Evolutionary conservation across 92 coral and sea anemone species (phyloP).

Genomic region (Ricordea florida): DNA sequence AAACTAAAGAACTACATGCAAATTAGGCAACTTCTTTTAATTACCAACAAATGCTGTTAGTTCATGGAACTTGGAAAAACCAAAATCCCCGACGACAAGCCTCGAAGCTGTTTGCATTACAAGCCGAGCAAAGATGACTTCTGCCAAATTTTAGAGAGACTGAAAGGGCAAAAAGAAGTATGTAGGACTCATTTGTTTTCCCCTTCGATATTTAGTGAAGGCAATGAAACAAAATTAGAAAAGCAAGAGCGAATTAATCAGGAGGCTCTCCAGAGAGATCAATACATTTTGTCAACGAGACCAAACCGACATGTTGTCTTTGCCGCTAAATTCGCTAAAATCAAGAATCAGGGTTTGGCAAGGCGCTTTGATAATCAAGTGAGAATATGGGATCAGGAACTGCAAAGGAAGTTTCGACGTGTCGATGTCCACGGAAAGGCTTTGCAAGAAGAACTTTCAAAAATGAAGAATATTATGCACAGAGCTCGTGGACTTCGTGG

Average conservation of each 20-base stretch:
- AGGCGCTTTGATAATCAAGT: conserved; percentile 11
- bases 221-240: conserved; percentile 25
- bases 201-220: background rate
- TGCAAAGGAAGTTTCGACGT: conserved; percentile 6
- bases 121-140: conserved; percentile 9
- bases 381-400: conserved; percentile 6
- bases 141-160: background rate
- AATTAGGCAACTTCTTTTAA: too few species aligned
- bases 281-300: conserved; percentile 38
- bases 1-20: too few species aligned
- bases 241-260: conserved; percentile 8
- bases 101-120: background rate
- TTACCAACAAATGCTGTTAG: too few species aligned
- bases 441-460: background rate
- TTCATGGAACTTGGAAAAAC: background rate
- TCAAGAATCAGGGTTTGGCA: conserved; percentile 22
- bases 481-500: too few species aligned
- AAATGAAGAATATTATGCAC: too few species aligned
- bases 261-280: conserved; percentile 63
- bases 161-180: background rate
- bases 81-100: background rate
- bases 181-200: too few species aligned
- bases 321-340: conserved; percentile 57
- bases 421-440: background rate
- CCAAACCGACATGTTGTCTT: conserved; percentile 54